phyloP scores from a whole-genome alignment of 1,140 invertebrate genomes.

The Trichoplusia ni region DNA sequence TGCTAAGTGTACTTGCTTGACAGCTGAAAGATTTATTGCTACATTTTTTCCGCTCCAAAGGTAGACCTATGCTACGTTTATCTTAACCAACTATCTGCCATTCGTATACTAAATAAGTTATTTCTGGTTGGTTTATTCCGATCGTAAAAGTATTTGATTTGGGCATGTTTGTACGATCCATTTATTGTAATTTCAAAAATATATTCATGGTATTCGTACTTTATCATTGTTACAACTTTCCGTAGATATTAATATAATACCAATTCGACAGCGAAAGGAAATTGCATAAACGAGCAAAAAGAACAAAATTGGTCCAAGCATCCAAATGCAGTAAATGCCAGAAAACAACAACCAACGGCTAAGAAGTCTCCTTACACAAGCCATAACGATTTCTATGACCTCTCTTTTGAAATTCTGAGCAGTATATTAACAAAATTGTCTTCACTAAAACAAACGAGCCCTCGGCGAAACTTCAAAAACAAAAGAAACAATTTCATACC shows the following conservation, averaged over 20 bases:
- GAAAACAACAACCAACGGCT: too few relatives aligned
- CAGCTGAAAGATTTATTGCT: constrained; percentile 53
- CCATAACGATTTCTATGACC: too few relatives aligned
- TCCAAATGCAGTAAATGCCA: too few relatives aligned
- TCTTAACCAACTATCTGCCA: constrained; percentile 12
- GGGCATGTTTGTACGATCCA: too few relatives aligned
- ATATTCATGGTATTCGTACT: too few relatives aligned
- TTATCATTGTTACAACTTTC: too few relatives aligned
- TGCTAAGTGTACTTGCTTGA: constrained; percentile 44
- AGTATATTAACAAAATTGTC: constrained; percentile 20
- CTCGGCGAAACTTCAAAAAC: constrained; percentile 18
- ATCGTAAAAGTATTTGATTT: constrained; percentile 11
- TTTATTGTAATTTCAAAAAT: too few relatives aligned
- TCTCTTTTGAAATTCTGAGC: neutral
- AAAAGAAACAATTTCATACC: constrained; percentile 17
- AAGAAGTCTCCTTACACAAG: too few relatives aligned
- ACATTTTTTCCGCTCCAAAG: constrained; percentile 49
- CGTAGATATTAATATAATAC: too few relatives aligned
- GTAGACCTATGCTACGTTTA: constrained; percentile 29
- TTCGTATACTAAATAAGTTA: constrained; percentile 6
- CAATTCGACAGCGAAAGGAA: too few relatives aligned
- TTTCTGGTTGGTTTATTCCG: neutral
- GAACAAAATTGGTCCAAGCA: too few relatives aligned
- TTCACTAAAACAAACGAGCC: constrained; percentile 3
- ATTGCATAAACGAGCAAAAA: too few relatives aligned